Percentiles rank a stretch among this genome's conserved stretches.
phyloP scores from a whole-genome alignment of 1,140 invertebrate species.

The Leptinotarsa lineolata region DNA sequence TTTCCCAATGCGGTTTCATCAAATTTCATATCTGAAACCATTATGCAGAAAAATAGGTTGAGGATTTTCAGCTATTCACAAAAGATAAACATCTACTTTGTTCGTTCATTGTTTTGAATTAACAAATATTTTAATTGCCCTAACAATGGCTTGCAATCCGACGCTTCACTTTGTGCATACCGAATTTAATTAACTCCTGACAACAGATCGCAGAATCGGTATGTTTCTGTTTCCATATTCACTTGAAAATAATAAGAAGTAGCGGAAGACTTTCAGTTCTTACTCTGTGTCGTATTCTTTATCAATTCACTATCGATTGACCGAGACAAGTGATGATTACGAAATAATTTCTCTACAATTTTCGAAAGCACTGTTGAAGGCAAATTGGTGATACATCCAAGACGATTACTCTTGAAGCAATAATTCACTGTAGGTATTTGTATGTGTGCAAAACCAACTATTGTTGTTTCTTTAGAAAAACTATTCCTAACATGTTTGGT shows the following conservation, averaged over 20 bases:
- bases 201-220: background rate
- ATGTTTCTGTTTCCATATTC: conserved; percentile 2
- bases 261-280: too few species aligned
- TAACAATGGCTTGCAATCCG: background rate
- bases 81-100: background rate
- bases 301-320: too few species aligned
- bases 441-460: too few species aligned
- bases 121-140: background rate
- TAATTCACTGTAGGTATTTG: too few species aligned
- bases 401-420: too few species aligned
- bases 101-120: background rate
- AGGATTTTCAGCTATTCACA: background rate
- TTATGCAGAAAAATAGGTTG: conserved; percentile 5
- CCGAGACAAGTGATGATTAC: too few species aligned
- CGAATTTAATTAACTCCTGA: background rate
- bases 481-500: too few species aligned
- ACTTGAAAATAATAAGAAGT: background rate
- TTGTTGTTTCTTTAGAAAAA: too few species aligned
- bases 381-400: too few species aligned
- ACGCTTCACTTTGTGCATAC: background rate
- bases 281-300: too few species aligned
- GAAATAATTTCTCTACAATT: too few species aligned
- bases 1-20: conserved; percentile 5
- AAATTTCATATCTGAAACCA: background rate
- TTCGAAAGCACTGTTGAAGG: too few species aligned